Conservation (phyloP, 2,113 vertebrate species). For the Benthochromis sp. region DNA sequence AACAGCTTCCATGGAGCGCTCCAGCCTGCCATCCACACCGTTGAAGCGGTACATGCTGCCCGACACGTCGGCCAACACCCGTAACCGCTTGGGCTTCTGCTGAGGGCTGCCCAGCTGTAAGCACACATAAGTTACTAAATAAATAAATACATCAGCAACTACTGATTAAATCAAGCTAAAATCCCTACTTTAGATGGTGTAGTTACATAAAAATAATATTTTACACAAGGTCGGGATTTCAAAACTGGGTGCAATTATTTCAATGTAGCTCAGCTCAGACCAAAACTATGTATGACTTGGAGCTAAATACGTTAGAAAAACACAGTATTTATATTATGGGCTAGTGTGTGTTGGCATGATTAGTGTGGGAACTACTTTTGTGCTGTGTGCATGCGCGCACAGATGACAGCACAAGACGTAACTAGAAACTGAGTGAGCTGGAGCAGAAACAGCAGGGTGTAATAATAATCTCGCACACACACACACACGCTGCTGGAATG, state of each 20-base stretch:
- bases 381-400: neutral
- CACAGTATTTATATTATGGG: conserved; percentile 26
- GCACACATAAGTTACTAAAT: neutral
- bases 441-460: neutral
- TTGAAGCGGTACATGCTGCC: conserved; percentile 99
- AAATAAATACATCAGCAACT: neutral
- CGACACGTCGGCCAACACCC: conserved; percentile 86
- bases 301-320: conserved; percentile 34
- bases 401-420: neutral
- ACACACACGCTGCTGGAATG: conserved; percentile 47
- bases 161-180: neutral
- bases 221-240: neutral
- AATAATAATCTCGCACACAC: conserved; percentile 40
- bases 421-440: neutral
- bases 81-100: conserved; percentile 88
- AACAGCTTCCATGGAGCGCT: conserved; percentile 94
- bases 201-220: neutral
- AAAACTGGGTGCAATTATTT: neutral
- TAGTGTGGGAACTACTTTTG: conserved; percentile 13
- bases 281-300: conserved; percentile 23
- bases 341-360: conserved; percentile 24
- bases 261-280: neutral
- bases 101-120: conserved; percentile 84
- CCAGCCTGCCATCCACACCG: conserved; percentile 85
- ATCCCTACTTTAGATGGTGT: neutral